phyloP scores from a whole-genome alignment of 2,797 vertebrate species.

The Epinephelus coioides region DNA sequence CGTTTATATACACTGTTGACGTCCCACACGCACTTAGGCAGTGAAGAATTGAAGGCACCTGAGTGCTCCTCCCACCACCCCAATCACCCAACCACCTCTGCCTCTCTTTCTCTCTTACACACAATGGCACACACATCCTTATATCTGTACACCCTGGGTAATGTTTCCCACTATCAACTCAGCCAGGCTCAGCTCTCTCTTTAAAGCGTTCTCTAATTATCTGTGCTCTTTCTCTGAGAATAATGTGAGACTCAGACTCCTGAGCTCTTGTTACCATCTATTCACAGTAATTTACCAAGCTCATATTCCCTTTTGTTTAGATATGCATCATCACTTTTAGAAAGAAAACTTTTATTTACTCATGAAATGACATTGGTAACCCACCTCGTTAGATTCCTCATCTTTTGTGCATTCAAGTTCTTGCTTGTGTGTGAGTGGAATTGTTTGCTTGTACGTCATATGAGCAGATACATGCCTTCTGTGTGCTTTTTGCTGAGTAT shows the following conservation, averaged over 20 bases:
- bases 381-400: constrained; percentile 33
- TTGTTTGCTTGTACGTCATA: constrained; percentile 34
- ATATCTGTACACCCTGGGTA: constrained; percentile 17
- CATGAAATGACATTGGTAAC: constrained; percentile 22
- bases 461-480: constrained; percentile 16
- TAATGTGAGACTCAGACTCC: constrained; percentile 22
- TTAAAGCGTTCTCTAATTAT: constrained; percentile 28
- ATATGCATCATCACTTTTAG: constrained; percentile 31
- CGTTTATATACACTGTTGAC: constrained; percentile 43
- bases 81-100: background rate
- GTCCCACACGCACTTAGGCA: constrained; percentile 29
- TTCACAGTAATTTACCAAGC: constrained; percentile 11
- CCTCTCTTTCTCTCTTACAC: background rate
- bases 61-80: constrained; percentile 26
- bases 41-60: constrained; percentile 48
- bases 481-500: constrained; percentile 66
- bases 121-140: background rate
- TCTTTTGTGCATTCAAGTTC: background rate
- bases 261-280: constrained; percentile 20
- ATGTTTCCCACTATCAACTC: constrained; percentile 47
- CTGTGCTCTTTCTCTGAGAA: constrained; percentile 33
- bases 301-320: constrained; percentile 38
- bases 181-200: constrained; percentile 25
- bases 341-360: constrained; percentile 49
- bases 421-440: background rate